A percentile compares a stretch with the other conserved stretches of the same genome.
These are phyloP conservation scores for Microcebus ravelobensis DNA, from an alignment of 2,113 vertebrate species.

Conservation along the genomic window DNA sequence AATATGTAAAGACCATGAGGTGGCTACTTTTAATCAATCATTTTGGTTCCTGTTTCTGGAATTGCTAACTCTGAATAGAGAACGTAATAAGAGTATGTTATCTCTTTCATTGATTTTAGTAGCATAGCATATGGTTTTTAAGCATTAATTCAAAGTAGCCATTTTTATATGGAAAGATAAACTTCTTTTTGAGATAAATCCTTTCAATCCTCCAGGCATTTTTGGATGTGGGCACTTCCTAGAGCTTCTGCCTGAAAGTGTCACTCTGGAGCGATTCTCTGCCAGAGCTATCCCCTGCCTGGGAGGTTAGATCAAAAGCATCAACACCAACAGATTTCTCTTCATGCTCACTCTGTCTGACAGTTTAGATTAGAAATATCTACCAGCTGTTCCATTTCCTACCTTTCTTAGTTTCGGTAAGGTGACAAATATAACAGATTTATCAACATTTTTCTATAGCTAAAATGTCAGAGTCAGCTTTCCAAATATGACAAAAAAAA, in stretches of 20 bases:
- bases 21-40: background rate
- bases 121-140: background rate
- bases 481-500: constrained; percentile 22
- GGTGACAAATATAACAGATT: constrained; percentile 71
- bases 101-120: background rate
- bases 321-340: constrained; percentile 51
- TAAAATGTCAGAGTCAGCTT: constrained; percentile 70
- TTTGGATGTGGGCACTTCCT: background rate
- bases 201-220: background rate
- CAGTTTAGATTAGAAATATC: constrained; percentile 68
- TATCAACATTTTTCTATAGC: constrained; percentile 59
- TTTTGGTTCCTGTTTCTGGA: background rate
- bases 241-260: background rate
- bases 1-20: background rate
- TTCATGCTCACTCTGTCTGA: constrained; percentile 16
- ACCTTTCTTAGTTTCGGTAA: constrained; percentile 69
- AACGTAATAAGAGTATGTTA: background rate
- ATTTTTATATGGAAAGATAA: background rate
- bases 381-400: constrained; percentile 69
- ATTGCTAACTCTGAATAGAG: background rate
- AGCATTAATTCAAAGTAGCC: background rate
- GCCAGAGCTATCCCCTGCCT: background rate
- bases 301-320: constrained; percentile 31
- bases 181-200: background rate
- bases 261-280: background rate